Percentiles rank a stretch among this genome's conserved stretches.
phyloP scores from a whole-genome alignment of 2,113 vertebrate species.

The Progne subis region DNA sequence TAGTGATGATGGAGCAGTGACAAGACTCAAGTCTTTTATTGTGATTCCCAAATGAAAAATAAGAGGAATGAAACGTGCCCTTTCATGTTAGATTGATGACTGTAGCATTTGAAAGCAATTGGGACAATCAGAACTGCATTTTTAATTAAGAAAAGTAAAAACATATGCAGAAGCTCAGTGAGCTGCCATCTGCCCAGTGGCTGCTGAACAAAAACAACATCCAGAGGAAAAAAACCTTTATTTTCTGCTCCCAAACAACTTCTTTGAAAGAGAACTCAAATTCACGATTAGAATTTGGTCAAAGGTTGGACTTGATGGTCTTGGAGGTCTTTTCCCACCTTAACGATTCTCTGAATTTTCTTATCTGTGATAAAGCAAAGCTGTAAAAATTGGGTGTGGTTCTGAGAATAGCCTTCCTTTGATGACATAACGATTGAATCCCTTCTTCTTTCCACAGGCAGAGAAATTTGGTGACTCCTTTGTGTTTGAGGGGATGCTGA shows the following conservation, averaged over 20 bases:
- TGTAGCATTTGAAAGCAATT: background rate
- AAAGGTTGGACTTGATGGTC: background rate
- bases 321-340: background rate
- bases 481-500: slow-evolving; percentile 93
- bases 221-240: background rate
- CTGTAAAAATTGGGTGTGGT: background rate
- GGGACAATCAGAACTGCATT: background rate
- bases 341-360: background rate
- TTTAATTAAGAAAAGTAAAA: background rate
- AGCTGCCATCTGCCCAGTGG: background rate
- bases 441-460: slow-evolving; percentile 75
- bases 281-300: background rate
- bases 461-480: slow-evolving; percentile 96
- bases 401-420: background rate
- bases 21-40: background rate
- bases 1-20: background rate
- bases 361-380: background rate
- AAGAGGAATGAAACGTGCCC: background rate
- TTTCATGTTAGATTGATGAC: background rate
- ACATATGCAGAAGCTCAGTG: background rate
- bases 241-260: background rate
- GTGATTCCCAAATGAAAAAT: background rate
- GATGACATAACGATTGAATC: background rate
- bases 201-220: background rate
- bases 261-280: background rate